Percentiles rank a stretch among this genome's conserved stretches.
These are phyloP conservation scores for Ceuthmochares aereus DNA, from an alignment of 2,113 vertebrate genomes.

Conservation along the genomic window DNA sequence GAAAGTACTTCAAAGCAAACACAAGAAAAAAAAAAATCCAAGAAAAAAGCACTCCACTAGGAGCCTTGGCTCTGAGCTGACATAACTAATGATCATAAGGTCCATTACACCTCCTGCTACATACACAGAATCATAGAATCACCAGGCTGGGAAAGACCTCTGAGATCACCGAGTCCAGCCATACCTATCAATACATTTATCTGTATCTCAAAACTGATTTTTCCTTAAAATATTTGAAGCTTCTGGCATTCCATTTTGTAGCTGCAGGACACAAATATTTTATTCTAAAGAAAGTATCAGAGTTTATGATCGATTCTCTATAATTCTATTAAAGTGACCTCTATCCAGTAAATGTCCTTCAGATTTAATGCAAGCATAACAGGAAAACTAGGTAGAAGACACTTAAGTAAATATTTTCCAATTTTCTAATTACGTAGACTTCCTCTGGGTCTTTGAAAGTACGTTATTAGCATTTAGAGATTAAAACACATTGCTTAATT, in stretches of 20 bases:
- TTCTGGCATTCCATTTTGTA: not conserved
- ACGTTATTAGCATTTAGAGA: not conserved
- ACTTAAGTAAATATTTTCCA: not conserved
- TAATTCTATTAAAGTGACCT: not conserved
- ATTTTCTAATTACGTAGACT: not conserved
- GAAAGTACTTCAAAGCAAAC: conserved; percentile 36
- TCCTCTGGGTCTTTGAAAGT: not conserved
- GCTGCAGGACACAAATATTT: not conserved
- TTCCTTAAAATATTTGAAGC: not conserved
- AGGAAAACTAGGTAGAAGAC: not conserved
- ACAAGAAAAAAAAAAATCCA: not conserved
- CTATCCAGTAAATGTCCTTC: not conserved
- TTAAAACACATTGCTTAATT: not conserved
- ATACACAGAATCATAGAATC: too few species aligned
- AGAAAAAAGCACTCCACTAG: not conserved
- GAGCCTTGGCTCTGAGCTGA: not conserved
- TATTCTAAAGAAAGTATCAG: not conserved
- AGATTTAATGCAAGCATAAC: not conserved
- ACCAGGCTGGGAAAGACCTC: too few species aligned
- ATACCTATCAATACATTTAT: not conserved
- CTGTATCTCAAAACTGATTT: not conserved
- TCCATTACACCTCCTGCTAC: not conserved
- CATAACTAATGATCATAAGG: not conserved
- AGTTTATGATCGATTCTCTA: not conserved
- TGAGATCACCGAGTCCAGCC: too few species aligned